Percentiles rank a stretch among this genome's conserved stretches.
These are phyloP conservation scores for Chouioia cunea DNA, from an alignment of 2,888 invertebrate species.

Conservation along the genomic window DNA sequence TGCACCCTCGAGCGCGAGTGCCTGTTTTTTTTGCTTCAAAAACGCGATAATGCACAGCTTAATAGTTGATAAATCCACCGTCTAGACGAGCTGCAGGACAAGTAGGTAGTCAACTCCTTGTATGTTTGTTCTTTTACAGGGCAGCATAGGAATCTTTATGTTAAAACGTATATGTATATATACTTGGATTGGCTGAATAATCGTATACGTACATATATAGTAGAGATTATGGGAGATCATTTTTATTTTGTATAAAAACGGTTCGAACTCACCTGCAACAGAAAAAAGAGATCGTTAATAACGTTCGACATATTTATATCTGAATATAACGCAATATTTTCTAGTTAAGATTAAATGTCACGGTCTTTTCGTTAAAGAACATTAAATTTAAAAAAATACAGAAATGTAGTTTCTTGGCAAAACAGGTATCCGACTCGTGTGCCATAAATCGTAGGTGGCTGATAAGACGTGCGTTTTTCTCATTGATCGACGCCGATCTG, in stretches of 20 bases:
- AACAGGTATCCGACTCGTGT: constrained; percentile 47
- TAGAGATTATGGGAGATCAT: too few species aligned
- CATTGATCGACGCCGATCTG: constrained; percentile 56
- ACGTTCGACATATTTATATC: too few species aligned
- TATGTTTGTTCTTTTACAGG: too few species aligned
- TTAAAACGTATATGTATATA: too few species aligned
- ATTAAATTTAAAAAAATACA: constrained; percentile 4
- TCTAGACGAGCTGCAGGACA: constrained; percentile 48
- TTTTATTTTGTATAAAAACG: too few species aligned
- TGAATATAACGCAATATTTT: too few species aligned
- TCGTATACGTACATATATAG: too few species aligned
- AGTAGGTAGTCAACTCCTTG: too few species aligned
- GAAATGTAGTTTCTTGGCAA: background rate
- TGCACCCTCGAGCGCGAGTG: constrained; percentile 49
- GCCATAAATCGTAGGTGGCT: constrained; percentile 25
- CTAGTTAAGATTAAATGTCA: too few species aligned
- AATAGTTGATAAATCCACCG: constrained; percentile 54
- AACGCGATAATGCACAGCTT: constrained; percentile 53
- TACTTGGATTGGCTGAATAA: too few species aligned
- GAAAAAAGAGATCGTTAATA: constrained; percentile 13
- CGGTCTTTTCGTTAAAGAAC: too few species aligned
- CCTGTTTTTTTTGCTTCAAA: constrained; percentile 13
- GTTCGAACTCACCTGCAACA: constrained; percentile 51
- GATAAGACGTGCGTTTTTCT: constrained; percentile 38
- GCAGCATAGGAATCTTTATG: too few species aligned